Evolutionary conservation across 2,113 vertebrate genomes (phyloP), one percentile per base, ranked within the genome.

Genomic region (Arvicanthis niloticus): DNA sequence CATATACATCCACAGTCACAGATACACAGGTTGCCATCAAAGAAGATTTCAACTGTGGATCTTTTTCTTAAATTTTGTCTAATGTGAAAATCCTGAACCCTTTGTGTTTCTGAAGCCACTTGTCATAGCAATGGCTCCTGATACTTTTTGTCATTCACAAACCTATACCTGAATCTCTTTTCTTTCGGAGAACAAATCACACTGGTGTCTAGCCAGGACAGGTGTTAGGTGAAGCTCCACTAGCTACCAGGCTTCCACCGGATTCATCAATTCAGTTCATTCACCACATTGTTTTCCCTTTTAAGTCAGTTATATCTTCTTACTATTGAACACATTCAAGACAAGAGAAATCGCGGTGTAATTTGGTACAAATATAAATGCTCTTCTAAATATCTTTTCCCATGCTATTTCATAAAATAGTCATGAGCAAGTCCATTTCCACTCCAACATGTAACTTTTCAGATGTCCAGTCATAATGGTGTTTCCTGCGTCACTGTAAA

Each of bases 101-200:
- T 97, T 77, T 78, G 88, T 89, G 62, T 1, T 70, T 87, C 68
- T 53, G 29, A 67, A 97, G 53, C 40, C 95, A 76, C 56, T 96
- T 2, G 0, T 76, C 94, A 91, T 60, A 96, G 84, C 31, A 78
- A 58, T 88, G 94, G 87, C 73, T 3, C 13, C 78, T 56, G 80
- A 40, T 93, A 11, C 88, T 88, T 40, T 85, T 78, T 95, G 60
- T 3, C 60, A 48, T 56, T 40, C 34, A 9, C 42, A 89, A 85
- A 29, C 68, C 22, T 75, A 45, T 80, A 67, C 42, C 81, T 73
- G 48, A 82, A 96, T 37, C 62, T 11, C 34, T 95, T 80, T 45
- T 53, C 67, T 89, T 82, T 40, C 13, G 11, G 58, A 88, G 48
- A 73, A 81, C 10, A 85, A 84, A 84, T 78, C 34, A 21, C 73